Evolutionary conservation across 2,888 invertebrate species (phyloP).

Genomic region (Minunthozetes semirufus): DNA sequence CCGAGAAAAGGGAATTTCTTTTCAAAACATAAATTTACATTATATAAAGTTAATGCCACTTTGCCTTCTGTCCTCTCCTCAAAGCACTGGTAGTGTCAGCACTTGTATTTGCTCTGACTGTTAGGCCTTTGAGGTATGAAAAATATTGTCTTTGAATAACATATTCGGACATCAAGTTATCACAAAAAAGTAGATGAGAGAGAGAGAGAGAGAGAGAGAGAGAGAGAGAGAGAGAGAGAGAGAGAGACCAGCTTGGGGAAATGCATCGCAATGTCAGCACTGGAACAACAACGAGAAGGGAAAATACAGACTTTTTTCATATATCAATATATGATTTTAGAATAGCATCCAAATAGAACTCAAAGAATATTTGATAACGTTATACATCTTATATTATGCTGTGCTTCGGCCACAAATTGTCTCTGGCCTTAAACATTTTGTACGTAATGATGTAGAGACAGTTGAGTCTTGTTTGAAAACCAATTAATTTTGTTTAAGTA

Average conservation of each 20-base stretch:
- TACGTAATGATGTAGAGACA: no score
- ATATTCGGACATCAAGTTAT: slow-evolving; percentile 21
- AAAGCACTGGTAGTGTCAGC: neutral
- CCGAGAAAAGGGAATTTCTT: neutral
- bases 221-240: slow-evolving; percentile 16
- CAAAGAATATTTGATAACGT: no score
- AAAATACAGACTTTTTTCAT: no score
- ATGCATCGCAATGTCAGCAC: neutral
- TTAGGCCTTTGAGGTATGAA: slow-evolving; percentile 25
- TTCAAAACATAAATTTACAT: slow-evolving; percentile 30
- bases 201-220: slow-evolving; percentile 2
- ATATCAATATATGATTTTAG: no score
- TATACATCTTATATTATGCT: no score
- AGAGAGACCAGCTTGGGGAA: neutral
- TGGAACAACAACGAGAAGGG: no score
- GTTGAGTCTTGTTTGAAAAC: no score
- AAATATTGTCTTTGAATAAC: slow-evolving; percentile 12
- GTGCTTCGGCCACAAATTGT: no score
- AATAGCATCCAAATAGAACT: no score
- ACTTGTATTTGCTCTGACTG: neutral
- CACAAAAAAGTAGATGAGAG: neutral
- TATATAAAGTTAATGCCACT: slow-evolving; percentile 21
- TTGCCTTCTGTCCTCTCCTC: neutral
- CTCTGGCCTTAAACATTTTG: no score
- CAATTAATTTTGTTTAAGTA: no score